Base-by-base conservation (phyloP, 2,797 vertebrate genomes). In the Menidia menidia region DNA sequence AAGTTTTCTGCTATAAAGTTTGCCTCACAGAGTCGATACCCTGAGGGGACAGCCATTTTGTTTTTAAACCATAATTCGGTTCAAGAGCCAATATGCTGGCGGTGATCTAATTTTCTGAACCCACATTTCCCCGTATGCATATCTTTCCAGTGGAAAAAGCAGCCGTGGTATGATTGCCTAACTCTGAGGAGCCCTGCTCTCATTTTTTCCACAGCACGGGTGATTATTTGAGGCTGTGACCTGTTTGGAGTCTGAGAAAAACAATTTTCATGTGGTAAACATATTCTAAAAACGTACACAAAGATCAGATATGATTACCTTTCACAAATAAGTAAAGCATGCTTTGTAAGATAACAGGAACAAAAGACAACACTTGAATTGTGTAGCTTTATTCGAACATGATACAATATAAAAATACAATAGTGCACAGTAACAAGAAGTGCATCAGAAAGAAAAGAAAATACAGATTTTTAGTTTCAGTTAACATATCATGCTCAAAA, bases 81-180 rank as follows among this genome's bases (percentile, higher is more conserved):
- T 55, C 58, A 61, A 68, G 64, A 54, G 55, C 30, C 31, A 73
- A 68, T 74, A 75, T 53, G 54, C 60, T 31, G 32, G 64, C 64
- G 60, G 39, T 60, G 59, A 87, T 75, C 47, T 75, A 68, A 81
- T 76, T 71, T 32, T 15, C 53, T 60, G 48, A 73, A 71, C 57
- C 68, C 68, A 68, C 61, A 78, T 69, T 52, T 63, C 60, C 45
- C 64, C 68, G 33, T 69, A 64, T 60, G 63, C 19, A 41, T 41
- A 51, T 81, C n/a, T 77, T 81, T 83, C 85, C 85, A 77, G 71
- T 69, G 81, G 86, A 83, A 88, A 83, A 58, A 68, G 68, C 72
- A 64, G 75, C 74, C 18, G 30, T 73, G 47, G 71, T 74, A 68
- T 48, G 63, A 69, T 77, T 60, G 50, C 47, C 64, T 45, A 19